phyloP scores from a whole-genome alignment of 2,113 vertebrate genomes.

The Nothocercus julius region DNA sequence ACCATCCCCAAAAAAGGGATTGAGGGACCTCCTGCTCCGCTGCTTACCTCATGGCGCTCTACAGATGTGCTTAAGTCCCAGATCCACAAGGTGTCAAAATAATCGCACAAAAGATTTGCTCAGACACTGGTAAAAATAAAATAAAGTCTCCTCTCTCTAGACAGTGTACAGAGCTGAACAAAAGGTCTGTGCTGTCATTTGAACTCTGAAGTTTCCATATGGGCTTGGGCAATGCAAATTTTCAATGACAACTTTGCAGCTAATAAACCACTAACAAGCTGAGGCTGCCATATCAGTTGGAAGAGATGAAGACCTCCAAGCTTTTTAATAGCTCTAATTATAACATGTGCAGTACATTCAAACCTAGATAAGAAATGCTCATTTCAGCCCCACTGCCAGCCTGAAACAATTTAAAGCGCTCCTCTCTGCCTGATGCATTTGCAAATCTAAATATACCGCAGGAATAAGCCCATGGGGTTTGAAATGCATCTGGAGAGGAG shows the following conservation, averaged over 20 bases:
- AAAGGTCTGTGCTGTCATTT: not conserved
- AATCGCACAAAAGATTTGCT: not conserved
- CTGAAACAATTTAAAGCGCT: not conserved
- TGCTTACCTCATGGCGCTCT: accelerated
- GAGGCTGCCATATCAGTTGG: not conserved
- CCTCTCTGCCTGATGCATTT: not conserved
- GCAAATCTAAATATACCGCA: not conserved
- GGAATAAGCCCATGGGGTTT: not conserved
- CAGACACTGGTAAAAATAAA: not conserved
- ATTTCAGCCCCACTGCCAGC: not conserved
- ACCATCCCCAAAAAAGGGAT: not conserved
- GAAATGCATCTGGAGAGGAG: not conserved
- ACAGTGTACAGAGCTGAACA: not conserved
- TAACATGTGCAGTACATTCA: not conserved
- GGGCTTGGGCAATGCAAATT: not conserved
- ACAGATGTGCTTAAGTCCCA: not conserved
- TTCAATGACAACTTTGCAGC: not conserved
- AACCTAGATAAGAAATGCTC: not conserved
- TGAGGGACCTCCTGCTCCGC: not conserved
- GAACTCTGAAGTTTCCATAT: not conserved
- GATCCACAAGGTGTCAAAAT: not conserved
- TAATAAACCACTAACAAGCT: not conserved
- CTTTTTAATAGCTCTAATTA: not conserved
- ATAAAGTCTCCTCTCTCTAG: not conserved
- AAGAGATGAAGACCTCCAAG: not conserved